Conservation (phyloP, 2,113 vertebrate genomes). For the Ochotona curzoniae region DNA sequence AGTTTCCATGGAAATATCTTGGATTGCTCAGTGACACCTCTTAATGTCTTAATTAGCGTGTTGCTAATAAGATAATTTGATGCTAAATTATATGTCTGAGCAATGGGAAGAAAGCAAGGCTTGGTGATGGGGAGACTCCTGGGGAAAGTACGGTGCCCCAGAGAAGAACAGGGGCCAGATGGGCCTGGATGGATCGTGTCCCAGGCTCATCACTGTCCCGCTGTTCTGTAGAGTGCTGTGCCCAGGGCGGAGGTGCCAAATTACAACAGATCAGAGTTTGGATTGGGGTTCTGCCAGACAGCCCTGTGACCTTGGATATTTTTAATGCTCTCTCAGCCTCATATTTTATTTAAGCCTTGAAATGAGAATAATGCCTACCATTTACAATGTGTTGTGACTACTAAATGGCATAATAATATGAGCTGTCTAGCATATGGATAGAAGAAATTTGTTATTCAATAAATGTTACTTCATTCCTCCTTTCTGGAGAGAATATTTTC, state of each 20-base stretch:
- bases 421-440: not conserved
- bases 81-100: slow-evolving; percentile 10
- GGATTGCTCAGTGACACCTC: not conserved
- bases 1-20: slow-evolving; percentile 24
- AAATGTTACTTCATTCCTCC: not conserved
- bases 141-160: not conserved
- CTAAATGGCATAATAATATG: not conserved
- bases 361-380: slow-evolving; percentile 22
- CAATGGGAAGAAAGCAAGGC: not conserved
- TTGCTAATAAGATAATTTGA: slow-evolving; percentile 44
- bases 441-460: not conserved
- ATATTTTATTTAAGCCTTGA: slow-evolving; percentile 66
- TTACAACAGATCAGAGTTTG: not conserved
- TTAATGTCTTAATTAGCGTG: slow-evolving; percentile 6
- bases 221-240: not conserved
- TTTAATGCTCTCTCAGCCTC: not conserved
- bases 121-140: not conserved
- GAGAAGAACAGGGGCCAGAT: not conserved
- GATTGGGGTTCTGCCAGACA: not conserved
- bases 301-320: slow-evolving; percentile 52
- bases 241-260: not conserved
- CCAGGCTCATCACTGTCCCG: not conserved
- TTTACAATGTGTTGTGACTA: not conserved
- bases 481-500: slow-evolving; percentile 54
- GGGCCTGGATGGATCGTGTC: not conserved